Evolutionary conservation across 2,797 vertebrate species (phyloP), one percentile per base, ranked within the genome.

Genomic region (Lates japonicus): DNA sequence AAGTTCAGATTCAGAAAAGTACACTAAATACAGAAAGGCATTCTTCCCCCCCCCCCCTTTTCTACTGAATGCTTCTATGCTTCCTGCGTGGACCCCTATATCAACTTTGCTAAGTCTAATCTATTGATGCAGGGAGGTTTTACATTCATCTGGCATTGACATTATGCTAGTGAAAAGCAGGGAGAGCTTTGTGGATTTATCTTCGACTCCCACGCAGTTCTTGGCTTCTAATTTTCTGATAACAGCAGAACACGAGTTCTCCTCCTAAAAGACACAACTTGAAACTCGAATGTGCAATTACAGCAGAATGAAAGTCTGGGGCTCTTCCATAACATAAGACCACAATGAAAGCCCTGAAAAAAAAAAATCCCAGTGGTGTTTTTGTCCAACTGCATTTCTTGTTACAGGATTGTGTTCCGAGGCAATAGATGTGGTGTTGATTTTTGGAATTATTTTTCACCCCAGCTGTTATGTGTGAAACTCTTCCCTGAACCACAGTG

Each of bases 201-300:
- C 94, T 93, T 74, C 70, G 86, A 93, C 92, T 93, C 91, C 91
- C 90, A 93, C 77, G 70, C 93, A 93, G 88, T 94, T 93, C 91
- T 93, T 89, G 74, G 88, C 92, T 94, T 95, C 88, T 95, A 95
- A 96, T 96, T 96, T 95, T 95, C 94, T 96, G 95, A 96, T 96
- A 96, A 95, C 92, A 66, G 87, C 77, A 31, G 81, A 93, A 94
- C 88, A 91, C 63, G 74, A 92, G 87, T 91, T 90, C 83, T 65
- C 77, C 84, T 62, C 75, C 76, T 74, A 89, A 93, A 94, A 94
- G 89, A 95, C 90, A 92, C 81, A 89, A 92, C 88, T 92, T 86
- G 71, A 94, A 93, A 90, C 91, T 84, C 37, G 35, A 94, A 93
- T 92, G 92, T 93, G 86, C 91, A 94, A 92, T 94, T 91, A 92